Evolutionary conservation across 1,140 invertebrate genomes (phyloP), one percentile per base, ranked within the genome.

Genomic region (Drosophila sturtevanti): DNA sequence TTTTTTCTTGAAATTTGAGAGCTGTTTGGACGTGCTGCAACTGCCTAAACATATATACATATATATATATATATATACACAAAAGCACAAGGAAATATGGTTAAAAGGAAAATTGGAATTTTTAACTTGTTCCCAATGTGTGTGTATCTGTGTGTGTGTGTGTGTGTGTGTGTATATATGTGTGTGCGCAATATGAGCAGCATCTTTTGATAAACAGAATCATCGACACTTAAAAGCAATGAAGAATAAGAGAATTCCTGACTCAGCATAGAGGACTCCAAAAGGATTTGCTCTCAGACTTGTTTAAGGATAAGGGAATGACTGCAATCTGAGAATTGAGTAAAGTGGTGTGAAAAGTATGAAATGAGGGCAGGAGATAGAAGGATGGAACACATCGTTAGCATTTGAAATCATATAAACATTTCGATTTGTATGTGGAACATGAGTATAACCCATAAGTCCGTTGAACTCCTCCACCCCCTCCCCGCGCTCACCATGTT

Each of bases 381-480:
- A 66, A 63, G 21, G 14, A 67, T 31, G 24, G 41, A 16, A 48
- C 41, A 48, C 41, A 48, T 48, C 41, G 41, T 48, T 48, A 73
- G 37, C 64, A 60, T 51, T 58, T 65, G 54, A 74, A 81, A 72
- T 80, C 81, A 69, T 54, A 81, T 63, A 81, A 87, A 87, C 55
- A 77, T 67, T 78, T 81, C 62, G 63, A 81, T 81, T 78, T 69
- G 68, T 69, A 63, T 80, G 65, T 65, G 65, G 35, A 52, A 54
- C 61, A 60, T 68, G 38, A 56, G 63, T 38, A 22, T 27, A 38
- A 59, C 77, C 66, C 84, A 27, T 74, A 61, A 24, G 34, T 62
- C 54, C 37, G 62, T 63, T 21, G 14, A 21, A 4, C 9, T n/a
- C n/a, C n/a, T n/a, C n/a, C n/a, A n/a, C n/a, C n/a, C n/a, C n/a